Evolutionary conservation across 2,797 vertebrate species (phyloP).

Genomic region (Clarias laeviceps): DNA sequence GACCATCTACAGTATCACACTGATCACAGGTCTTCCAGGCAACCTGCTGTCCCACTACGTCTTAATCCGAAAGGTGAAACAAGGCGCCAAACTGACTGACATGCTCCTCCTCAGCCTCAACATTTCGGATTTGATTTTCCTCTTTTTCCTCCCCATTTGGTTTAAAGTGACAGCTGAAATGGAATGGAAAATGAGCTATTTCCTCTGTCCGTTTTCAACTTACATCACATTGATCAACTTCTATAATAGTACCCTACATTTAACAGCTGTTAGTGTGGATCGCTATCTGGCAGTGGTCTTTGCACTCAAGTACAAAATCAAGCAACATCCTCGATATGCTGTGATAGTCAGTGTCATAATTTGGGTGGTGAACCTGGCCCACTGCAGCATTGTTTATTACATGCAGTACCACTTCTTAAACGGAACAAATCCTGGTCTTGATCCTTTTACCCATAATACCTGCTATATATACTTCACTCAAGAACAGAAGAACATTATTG

Average conservation of each 20-base stretch:
- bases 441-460: slow-evolving; percentile 35
- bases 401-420: slow-evolving; percentile 6
- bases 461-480: slow-evolving; percentile 67
- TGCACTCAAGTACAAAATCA: slow-evolving; percentile 57
- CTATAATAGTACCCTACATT: slow-evolving; percentile 64
- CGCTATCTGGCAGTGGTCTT: slow-evolving; percentile 57
- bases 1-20: slow-evolving; percentile 43
- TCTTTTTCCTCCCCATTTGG: slow-evolving; percentile 59
- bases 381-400: slow-evolving; percentile 61
- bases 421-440: neutral
- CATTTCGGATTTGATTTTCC: slow-evolving; percentile 59
- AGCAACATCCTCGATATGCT: slow-evolving; percentile 51
- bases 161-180: slow-evolving; percentile 54
- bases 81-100: slow-evolving; percentile 48
- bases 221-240: slow-evolving; percentile 65
- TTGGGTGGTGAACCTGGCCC: slow-evolving; percentile 48
- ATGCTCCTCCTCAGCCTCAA: slow-evolving; percentile 52
- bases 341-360: slow-evolving; percentile 38
- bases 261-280: slow-evolving; percentile 64
- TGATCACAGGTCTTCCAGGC: slow-evolving; percentile 34
- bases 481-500: slow-evolving; percentile 28
- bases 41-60: slow-evolving; percentile 40
- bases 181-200: slow-evolving; percentile 51
- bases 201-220: slow-evolving; percentile 60
- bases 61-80: slow-evolving; percentile 54